phyloP scores from a whole-genome alignment of 1,140 invertebrate species.

The Dreissena polymorpha region DNA sequence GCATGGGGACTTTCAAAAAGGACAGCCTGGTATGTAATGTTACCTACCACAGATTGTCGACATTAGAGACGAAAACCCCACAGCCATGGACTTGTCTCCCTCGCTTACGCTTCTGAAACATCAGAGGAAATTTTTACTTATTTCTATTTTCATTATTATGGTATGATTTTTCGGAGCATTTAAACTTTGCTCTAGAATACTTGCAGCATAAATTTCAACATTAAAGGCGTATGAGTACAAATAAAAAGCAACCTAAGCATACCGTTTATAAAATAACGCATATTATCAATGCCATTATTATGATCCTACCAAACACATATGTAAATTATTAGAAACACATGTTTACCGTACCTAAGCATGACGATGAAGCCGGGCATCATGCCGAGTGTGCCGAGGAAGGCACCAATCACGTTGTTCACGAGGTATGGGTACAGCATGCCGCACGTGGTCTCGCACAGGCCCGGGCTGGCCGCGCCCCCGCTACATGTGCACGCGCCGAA shows the following conservation, averaged over 20 bases:
- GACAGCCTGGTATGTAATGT: not conserved
- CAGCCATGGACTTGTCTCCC: constrained; percentile 38
- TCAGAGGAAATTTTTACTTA: not conserved
- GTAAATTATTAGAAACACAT: not conserved
- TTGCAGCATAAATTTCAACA: no score
- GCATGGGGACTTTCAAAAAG: no score
- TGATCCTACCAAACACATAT: not conserved
- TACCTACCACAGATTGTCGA: constrained; percentile 47
- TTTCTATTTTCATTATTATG: no score
- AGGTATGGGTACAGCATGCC: constrained; percentile 46
- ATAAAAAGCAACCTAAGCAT: no score
- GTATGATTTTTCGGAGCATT: no score
- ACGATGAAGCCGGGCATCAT: constrained; percentile 51
- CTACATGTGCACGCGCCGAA: constrained; percentile 29
- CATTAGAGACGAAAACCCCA: constrained; percentile 40
- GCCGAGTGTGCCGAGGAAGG: constrained; percentile 33
- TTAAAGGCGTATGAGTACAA: no score
- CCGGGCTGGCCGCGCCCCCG: constrained; percentile 17
- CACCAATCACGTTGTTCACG: constrained; percentile 8
- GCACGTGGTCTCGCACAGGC: constrained; percentile 47
- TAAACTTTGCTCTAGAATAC: no score
- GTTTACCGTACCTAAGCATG: constrained; percentile 24
- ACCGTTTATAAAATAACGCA: no score
- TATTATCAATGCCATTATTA: no score
- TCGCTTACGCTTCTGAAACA: constrained; percentile 44